Base-by-base conservation (phyloP, 2,888 invertebrate genomes). In the Synanthedon vespiformis region DNA sequence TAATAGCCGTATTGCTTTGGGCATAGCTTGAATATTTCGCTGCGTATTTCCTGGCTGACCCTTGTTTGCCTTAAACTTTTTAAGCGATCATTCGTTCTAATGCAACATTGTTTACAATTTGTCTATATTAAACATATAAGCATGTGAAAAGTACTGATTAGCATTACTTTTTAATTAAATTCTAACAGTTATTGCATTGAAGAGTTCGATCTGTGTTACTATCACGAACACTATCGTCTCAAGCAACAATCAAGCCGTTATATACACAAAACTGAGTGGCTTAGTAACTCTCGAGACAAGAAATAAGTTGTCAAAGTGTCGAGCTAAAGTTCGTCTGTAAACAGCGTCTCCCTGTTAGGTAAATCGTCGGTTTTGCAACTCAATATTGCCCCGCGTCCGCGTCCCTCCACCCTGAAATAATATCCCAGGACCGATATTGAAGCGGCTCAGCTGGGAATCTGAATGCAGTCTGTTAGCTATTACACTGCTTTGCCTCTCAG, bases 231-330 rank as follows among this genome's bases (percentile, higher is more conserved):
- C 67, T 72, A 65, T 70, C 64, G 59, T 56, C 52, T 55, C 52
- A 61, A 67, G 65, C 67, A 72, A 77, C 76, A 80, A 82, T 80
- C 80, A 74, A 70, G 70, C 67, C 71, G 57, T 72, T 74, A 64
- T 69, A 65, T 75, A 79, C 72, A 80, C 73, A 80, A 81, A 77
- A n/a, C 74, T 64, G 74, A 74, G 75, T 78, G 73, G 76, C 79
- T 83, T 77, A 77, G 74, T 65, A 77, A 81, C 76, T 78, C 74
- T 65, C 66, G 63, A 76, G 76, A 82, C 85, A 82, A 84, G 86
- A 85, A 86, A 85, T 85, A 84, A 86, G 85, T 85, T 86, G 84
- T 84, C 85, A 82, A 84, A 86, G 83, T 83, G 82, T 83, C 82
- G 69, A 71, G 77, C 70, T 73, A 72, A 85, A 85, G 82, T 86